A percentile compares a stretch with the other conserved stretches of the same genome.
phyloP scores from a whole-genome alignment of 1,140 invertebrate species.

The Temnothorax longispinosus region DNA sequence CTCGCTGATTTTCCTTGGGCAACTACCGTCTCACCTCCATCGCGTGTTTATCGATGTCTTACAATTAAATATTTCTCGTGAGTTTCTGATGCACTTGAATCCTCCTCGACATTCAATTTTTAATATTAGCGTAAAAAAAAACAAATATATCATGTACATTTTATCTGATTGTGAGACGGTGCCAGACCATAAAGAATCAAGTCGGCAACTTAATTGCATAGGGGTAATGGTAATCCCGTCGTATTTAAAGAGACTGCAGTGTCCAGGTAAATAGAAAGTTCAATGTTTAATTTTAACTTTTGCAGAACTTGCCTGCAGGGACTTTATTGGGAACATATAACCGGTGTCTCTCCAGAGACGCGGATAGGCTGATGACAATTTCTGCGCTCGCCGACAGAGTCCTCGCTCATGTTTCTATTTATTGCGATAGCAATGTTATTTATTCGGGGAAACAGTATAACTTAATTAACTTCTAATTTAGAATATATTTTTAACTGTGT shows the following conservation, averaged over 20 bases:
- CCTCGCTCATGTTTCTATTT: conserved; percentile 9
- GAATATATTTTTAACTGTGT: background rate
- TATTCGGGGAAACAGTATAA: background rate
- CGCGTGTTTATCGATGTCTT: background rate
- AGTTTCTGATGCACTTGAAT: background rate
- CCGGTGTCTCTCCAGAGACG: background rate
- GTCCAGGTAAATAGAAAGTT: conserved; percentile 7
- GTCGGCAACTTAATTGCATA: conserved; percentile 6
- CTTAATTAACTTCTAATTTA: background rate
- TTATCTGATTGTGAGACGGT: background rate
- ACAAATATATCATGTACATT: background rate
- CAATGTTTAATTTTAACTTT: conserved; percentile 56
- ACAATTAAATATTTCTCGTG: background rate
- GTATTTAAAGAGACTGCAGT: conserved; percentile 35
- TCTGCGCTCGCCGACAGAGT: background rate
- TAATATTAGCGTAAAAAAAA: background rate
- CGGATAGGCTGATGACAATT: conserved; percentile 44
- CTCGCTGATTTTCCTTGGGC: conserved; percentile 14
- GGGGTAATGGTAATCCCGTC: conserved; percentile 14
- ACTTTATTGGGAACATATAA: conserved; percentile 18
- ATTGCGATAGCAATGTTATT: background rate
- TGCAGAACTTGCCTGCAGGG: conserved; percentile 12
- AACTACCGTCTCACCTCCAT: background rate
- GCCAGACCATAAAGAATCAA: background rate
- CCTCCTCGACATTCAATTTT: background rate